Evolutionary conservation across 2,797 vertebrate genomes (phyloP).

Genomic region (Tympanoctomys barrerae): DNA sequence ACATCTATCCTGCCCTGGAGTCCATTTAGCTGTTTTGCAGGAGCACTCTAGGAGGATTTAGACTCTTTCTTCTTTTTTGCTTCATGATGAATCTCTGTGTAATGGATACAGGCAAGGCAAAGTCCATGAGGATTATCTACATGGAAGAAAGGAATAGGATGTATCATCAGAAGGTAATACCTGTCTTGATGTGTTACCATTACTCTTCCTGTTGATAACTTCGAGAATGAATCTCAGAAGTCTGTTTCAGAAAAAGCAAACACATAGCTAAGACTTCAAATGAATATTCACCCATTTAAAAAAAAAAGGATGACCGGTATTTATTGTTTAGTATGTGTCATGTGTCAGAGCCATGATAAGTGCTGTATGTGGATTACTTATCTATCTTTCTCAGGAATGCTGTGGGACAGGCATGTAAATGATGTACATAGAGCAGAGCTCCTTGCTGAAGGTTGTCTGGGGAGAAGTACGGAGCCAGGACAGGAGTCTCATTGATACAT

Average conservation of each 20-base stretch:
- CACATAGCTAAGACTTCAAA: not conserved
- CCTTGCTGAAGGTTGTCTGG: not conserved
- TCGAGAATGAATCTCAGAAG: constrained; percentile 13
- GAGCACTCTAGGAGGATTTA: not conserved
- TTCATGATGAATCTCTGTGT: constrained; percentile 53
- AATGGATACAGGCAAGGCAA: not conserved
- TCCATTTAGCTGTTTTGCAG: constrained; percentile 28
- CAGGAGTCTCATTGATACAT: not conserved
- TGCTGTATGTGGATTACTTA: not conserved
- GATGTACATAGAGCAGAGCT: not conserved
- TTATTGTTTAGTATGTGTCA: not conserved
- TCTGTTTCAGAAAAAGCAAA: not conserved
- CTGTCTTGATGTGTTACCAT: not conserved
- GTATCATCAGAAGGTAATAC: not conserved
- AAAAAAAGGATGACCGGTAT: not conserved
- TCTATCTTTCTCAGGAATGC: not conserved
- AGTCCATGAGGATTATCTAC: not conserved
- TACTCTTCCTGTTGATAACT: constrained; percentile 28
- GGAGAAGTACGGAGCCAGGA: not conserved
- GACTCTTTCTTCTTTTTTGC: not conserved
- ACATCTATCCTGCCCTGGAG: not conserved
- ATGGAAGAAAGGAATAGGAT: not conserved
- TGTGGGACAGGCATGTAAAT: not conserved
- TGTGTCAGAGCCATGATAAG: not conserved
- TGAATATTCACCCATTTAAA: not conserved